Conservation (phyloP, 64 coral and sea anemone species). For the Montipora foliosa region DNA sequence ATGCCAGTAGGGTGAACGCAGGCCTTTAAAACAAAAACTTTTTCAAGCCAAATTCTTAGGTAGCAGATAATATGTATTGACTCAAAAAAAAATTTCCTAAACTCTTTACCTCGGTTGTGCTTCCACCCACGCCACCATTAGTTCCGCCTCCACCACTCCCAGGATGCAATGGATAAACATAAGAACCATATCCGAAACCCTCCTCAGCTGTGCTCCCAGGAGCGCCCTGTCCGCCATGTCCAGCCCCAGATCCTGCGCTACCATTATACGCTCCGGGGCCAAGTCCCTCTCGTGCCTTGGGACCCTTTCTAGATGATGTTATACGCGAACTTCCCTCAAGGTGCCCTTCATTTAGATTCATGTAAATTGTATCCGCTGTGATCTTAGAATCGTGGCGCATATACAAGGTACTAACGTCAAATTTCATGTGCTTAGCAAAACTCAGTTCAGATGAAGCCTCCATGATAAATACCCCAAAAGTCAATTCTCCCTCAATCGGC, state of each 20-base stretch:
- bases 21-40: too few species aligned
- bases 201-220: constrained; percentile 58
- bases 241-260: constrained; percentile 84
- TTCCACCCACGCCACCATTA: constrained; percentile 82
- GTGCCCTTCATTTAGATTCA: constrained; percentile 70
- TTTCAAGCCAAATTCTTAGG: too few species aligned
- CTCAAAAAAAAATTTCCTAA: background rate
- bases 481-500: constrained; percentile 68
- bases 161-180: constrained; percentile 84
- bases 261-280: constrained; percentile 35
- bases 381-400: constrained; percentile 85
- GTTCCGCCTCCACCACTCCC: constrained; percentile 88
- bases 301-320: constrained; percentile 71
- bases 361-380: constrained; percentile 75
- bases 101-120: constrained; percentile 78
- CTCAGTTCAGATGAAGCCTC: constrained; percentile 82
- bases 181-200: constrained; percentile 91
- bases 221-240: constrained; percentile 92
- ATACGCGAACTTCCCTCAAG: constrained; percentile 86
- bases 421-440: constrained; percentile 61
- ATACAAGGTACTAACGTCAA: constrained; percentile 69
- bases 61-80: background rate
- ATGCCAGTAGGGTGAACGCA: too few species aligned
- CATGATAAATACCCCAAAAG: constrained; percentile 81
- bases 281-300: constrained; percentile 39